phyloP scores from a whole-genome alignment of 2,888 invertebrate species.

The Epistrophella euchroma region DNA sequence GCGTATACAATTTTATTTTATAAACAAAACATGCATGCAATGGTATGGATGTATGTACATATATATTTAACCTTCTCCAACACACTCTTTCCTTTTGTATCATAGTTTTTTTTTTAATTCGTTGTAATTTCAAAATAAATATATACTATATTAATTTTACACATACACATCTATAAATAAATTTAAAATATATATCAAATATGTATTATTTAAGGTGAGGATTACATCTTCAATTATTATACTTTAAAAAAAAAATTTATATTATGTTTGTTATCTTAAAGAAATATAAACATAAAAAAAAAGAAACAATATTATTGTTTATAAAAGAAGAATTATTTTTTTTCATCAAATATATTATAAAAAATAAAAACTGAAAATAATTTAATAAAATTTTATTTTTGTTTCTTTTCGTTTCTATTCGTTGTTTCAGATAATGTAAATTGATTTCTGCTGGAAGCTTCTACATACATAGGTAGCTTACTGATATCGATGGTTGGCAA shows the following conservation, averaged over 20 bases:
- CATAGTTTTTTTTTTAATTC: constrained; percentile 54
- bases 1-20: constrained; percentile 2
- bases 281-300: constrained; percentile 31
- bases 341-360: constrained; percentile 36
- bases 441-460: no score
- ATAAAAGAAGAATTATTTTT: constrained; percentile 28
- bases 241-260: constrained; percentile 46
- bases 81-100: constrained; percentile 32
- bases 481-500: no score
- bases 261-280: constrained; percentile 66
- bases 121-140: constrained; percentile 25
- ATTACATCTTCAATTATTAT: constrained; percentile 53
- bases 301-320: constrained; percentile 64
- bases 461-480: no score
- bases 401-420: constrained; percentile 12
- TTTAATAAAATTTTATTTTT: constrained; percentile 67
- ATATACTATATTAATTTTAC: constrained; percentile 48
- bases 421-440: no score
- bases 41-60: constrained; percentile 42
- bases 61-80: constrained; percentile 23
- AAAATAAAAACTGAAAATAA: constrained; percentile 67
- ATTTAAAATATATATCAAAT: constrained; percentile 57
- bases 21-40: constrained; percentile 23
- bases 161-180: constrained; percentile 42
- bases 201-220: constrained; percentile 46